phyloP scores from a whole-genome alignment of 2,888 invertebrate species.

The Noctua janthe region DNA sequence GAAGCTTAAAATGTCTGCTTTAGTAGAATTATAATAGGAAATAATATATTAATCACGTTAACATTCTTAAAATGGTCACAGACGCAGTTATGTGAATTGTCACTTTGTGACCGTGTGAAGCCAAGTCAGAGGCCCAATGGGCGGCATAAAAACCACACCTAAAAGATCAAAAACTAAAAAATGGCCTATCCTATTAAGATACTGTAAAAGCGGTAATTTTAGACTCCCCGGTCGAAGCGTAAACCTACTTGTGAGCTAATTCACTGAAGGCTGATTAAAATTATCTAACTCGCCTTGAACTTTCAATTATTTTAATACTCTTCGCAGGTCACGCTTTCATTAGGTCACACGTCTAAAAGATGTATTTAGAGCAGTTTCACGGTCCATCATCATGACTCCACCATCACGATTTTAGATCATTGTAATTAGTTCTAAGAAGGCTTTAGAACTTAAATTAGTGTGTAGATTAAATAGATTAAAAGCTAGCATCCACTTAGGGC shows the following conservation, averaged over 20 bases:
- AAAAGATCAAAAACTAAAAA: no score
- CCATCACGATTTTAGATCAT: background rate
- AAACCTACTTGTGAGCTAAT: background rate
- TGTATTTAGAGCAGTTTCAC: slow-evolving; percentile 28
- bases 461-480: background rate
- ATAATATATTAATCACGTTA: no score
- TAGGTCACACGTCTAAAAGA: slow-evolving; percentile 6
- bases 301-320: slow-evolving; percentile 31
- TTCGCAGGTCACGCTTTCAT: slow-evolving; percentile 19
- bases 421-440: background rate
- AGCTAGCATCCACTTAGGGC: background rate
- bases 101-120: no score
- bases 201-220: no score
- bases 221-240: no score
- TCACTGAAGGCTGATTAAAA: background rate
- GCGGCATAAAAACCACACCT: no score
- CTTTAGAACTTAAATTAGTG: background rate
- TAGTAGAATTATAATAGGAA: no score
- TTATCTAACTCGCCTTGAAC: slow-evolving; percentile 19
- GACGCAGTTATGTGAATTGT: no score
- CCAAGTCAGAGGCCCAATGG: no score
- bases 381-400: background rate
- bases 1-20: no score
- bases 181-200: no score
- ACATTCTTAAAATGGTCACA: no score